A percentile compares a stretch with the other conserved stretches of the same genome.
phyloP scores from a whole-genome alignment of 2,797 vertebrate species.

The Anguilla pacifica region DNA sequence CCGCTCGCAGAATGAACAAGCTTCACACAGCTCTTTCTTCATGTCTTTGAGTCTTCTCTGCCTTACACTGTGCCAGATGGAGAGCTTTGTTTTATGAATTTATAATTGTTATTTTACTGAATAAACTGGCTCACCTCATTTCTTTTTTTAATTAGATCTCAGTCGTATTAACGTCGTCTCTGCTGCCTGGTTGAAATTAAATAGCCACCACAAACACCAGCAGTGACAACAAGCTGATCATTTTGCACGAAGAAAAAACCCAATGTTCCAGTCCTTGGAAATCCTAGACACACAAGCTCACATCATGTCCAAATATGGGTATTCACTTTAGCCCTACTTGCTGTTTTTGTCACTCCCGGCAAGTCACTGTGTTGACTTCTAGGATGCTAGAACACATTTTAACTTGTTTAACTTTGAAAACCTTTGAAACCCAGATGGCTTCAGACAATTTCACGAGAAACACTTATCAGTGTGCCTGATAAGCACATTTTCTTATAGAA shows the following conservation, averaged over 20 bases:
- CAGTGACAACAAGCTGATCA: neutral
- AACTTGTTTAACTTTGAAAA: neutral
- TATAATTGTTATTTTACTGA: conserved; percentile 26
- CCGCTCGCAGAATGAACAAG: neutral
- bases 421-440: neutral
- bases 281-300: neutral
- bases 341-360: neutral
- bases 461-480: neutral
- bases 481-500: neutral
- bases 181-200: conserved; percentile 17
- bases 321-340: neutral
- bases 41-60: neutral
- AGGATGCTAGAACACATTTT: neutral
- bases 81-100: conserved; percentile 25
- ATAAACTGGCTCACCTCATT: conserved; percentile 2
- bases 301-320: neutral
- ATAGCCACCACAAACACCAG: neutral
- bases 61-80: conserved; percentile 24
- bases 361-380: neutral
- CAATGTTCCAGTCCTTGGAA: neutral
- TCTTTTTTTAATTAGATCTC: conserved; percentile 38
- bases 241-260: neutral
- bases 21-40: neutral
- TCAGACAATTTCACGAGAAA: neutral
- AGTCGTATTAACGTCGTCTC: conserved; percentile 26